Base-by-base conservation (phyloP, 2,888 invertebrate species). In the Chalcosyrphus nemorum region DNA sequence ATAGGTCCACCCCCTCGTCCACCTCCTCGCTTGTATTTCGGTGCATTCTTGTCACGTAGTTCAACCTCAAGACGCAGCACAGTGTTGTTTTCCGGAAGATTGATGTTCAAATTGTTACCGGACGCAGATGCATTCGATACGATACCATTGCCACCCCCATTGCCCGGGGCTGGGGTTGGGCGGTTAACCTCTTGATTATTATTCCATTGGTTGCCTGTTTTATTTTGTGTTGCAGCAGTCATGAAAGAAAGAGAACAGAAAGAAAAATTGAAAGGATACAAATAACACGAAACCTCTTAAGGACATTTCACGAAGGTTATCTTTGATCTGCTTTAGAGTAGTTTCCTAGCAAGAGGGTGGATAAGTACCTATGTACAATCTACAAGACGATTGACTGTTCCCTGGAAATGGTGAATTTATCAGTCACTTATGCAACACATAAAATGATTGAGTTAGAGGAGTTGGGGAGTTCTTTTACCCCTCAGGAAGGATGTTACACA, bases 31-130 rank as follows among this genome's bases (percentile, higher is more conserved):
- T n/a, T n/a, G 88, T 90, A 89, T 86, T 90, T 91, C 75, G 90
- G 88, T 88, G 89, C 90, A 91, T 92, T 89, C 91, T 92, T 92
- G 89, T 91, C 91, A 90, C 92, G 91, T 90, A 92, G 88, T 88
- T 92, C 92, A 80, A 92, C 91, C 89, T 92, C 92, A 87, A 92
- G 91, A 87, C 91, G 90, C 74, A 92, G 88, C 86, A 92, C 88
- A 81, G 91, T 89, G 86, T 91, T 91, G 89, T 90, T 91, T 84
- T 91, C 91, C 87, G 91, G 91, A 89, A 91, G 90, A 91, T 91
- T 91, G 88, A 91, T 92, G 90, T 92, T 92, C 86, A 92, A 88
- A 89, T 92, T 91, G 89, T 91, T 91, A 87, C 82, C 84, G 70
- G 84, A 65, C 63, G 56, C 45, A 72, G 68, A 43, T 76, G 50